Base-by-base conservation (phyloP, 2,113 vertebrate species). In the Geococcyx californianus region DNA sequence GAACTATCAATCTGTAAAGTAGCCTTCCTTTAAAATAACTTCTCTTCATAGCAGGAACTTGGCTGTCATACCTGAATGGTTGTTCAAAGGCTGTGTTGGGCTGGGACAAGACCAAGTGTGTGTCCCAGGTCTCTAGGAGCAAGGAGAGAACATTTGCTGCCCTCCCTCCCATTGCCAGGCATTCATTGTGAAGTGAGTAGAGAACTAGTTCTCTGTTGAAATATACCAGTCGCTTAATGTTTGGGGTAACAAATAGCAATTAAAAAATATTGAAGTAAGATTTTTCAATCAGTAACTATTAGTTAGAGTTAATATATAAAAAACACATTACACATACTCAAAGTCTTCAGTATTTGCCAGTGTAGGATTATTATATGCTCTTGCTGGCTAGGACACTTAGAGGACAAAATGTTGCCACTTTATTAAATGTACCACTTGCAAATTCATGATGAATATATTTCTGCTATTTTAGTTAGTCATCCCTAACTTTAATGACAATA, bases 21-120 rank as follows among this genome's bases (percentile, higher is more conserved):
- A 70, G 21, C 17, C 11, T 58, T 44, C 17, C 17, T 44, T 72
- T 89, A n/a, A 80, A 84, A 52, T 62, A 66, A n/a, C 21, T 85
- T 77, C 4, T 33, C 2, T 89, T 85, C 26, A 6, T 31, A 90
- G n/a, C 62, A 68, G 42, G 52, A 63, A 9, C 13, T 70, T 79
- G 66, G 29, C 44, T 64, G 40, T 59, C 3, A 0, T 28, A 42
- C 25, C 31, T 51, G 11, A 62, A n/a, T 58, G 12, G 23, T 58
- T 62, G 58, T 66, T 25, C 36, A 36, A 24, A 24, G 31, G 6
- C 8, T 64, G 17, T 76, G 7, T 24, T 85, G 18, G 1, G 5
- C 3, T 56, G 44, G 13, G 23, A 59, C 13, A 34, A 29, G 26
- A 79, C 4, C 0, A 1, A 34, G 33, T 0, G 1, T 6, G 24